Evolutionary conservation across 2,797 vertebrate species (phyloP).

Genomic region (Lates japonicus): DNA sequence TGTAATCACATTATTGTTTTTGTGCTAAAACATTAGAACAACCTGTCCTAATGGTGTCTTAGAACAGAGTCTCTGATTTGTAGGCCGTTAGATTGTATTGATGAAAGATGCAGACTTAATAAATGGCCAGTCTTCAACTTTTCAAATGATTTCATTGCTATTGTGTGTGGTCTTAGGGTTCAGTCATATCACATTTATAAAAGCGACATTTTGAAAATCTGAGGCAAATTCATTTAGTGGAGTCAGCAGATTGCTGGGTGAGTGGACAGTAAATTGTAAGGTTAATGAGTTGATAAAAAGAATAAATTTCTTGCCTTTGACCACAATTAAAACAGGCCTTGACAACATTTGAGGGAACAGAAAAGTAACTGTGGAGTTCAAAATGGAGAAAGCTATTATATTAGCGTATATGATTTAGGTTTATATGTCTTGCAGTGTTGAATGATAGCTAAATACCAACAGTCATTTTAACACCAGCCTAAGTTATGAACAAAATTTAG

Average conservation of each 20-base stretch:
- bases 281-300: not conserved
- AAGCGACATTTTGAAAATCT: not conserved
- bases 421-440: not conserved
- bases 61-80: not conserved
- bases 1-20: too few relatives aligned
- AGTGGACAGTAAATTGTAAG: not conserved
- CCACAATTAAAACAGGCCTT: not conserved
- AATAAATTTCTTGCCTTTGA: constrained; percentile 1
- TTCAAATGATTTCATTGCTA: not conserved
- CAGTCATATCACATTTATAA: not conserved
- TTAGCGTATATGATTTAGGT: not conserved
- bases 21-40: not conserved
- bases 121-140: not conserved
- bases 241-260: not conserved
- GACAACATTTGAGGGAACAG: constrained; percentile 2
- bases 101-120: not conserved
- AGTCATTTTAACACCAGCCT: too few relatives aligned
- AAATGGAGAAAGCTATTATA: constrained; percentile 1
- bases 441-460: too few relatives aligned
- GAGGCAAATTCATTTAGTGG: not conserved
- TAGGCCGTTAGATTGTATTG: not conserved
- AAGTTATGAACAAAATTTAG: not conserved
- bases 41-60: too few relatives aligned
- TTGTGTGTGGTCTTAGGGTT: not conserved
- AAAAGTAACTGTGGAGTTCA: not conserved